Evolutionary conservation across 2,888 invertebrate species (phyloP).

Genomic region (Mesoligia furuncula): DNA sequence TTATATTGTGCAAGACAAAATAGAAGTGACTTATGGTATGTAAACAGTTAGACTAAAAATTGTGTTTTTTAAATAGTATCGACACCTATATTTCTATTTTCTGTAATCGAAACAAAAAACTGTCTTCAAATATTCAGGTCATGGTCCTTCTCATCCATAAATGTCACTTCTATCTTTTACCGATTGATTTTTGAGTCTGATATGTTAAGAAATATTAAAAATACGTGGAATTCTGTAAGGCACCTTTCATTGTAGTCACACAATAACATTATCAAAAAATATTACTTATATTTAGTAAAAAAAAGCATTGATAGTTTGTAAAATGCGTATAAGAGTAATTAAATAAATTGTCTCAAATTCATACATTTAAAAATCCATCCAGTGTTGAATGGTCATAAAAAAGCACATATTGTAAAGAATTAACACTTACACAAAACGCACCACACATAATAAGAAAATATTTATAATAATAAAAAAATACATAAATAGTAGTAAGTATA

Average conservation of each 20-base stretch:
- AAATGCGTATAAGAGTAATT: conserved; percentile 39
- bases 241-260: conserved; percentile 47
- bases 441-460: conserved; percentile 12
- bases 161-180: conserved; percentile 38
- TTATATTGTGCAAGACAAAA: conserved; percentile 27
- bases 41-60: background rate
- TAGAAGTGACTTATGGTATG: conserved; percentile 22
- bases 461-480: background rate
- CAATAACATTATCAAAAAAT: conserved; percentile 45
- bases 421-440: conserved; percentile 4
- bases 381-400: background rate
- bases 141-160: background rate
- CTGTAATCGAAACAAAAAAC: background rate
- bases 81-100: background rate
- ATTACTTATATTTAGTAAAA: conserved; percentile 24
- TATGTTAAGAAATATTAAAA: conserved; percentile 42
- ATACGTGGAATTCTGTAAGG: conserved; percentile 57
- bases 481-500: conserved; percentile 2
- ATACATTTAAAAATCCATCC: conserved; percentile 10
- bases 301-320: conserved; percentile 22
- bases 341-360: conserved; percentile 4
- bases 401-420: conserved; percentile 8
- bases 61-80: background rate
- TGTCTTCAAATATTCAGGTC: background rate
- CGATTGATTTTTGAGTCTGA: conserved; percentile 11